Base-by-base conservation (phyloP, 2,797 vertebrate genomes). In the Salmo trutta region DNA sequence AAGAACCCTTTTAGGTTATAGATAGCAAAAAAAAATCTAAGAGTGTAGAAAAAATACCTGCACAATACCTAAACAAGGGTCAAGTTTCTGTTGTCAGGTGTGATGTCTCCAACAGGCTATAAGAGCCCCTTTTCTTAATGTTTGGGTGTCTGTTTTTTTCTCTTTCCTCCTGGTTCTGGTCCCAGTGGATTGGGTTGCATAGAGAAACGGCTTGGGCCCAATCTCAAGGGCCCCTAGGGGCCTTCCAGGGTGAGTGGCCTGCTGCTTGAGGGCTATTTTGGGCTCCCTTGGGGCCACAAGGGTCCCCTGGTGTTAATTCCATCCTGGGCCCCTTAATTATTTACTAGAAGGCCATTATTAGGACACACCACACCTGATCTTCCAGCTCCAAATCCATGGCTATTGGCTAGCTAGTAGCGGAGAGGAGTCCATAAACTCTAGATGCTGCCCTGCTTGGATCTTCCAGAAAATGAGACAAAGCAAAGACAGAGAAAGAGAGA, bases 251-350 rank as follows among this genome's bases (percentile, higher is more conserved):
- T 89, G 74, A 83, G 77, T 73, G 79, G 77, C 76, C 77, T 72
- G 70, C 79, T 86, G 77, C 82, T 82, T 54, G 29, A 51, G 71
- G 79, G 84, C 87, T 88, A 84, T 84, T 81, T 83, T 77, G 31
- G 85, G 81, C 75, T 80, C 77, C 79, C 51, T 70, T 72, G 73
- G 85, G 87, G 87, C 85, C 54, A 7, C 72, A 79, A 85, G 83
- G 86, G 85, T 88, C 84, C 52, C 87, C 82, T 76, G 87, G 92
- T 93, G 83, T 93, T 77, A 81, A 90, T 93, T 93, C 87, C 88
- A 76, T 82, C 83, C 83, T n/a, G 59, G 67, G 78, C 78, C 53
- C 71, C 83, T 93, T 83, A 93, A 93, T 92, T 89, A 93, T 93
- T 93, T 87, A 92, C 73, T 68, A 8, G 24, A 68, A 29, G 79